Conservation (phyloP, 2,888 invertebrate genomes). For the Belgica antarctica region DNA sequence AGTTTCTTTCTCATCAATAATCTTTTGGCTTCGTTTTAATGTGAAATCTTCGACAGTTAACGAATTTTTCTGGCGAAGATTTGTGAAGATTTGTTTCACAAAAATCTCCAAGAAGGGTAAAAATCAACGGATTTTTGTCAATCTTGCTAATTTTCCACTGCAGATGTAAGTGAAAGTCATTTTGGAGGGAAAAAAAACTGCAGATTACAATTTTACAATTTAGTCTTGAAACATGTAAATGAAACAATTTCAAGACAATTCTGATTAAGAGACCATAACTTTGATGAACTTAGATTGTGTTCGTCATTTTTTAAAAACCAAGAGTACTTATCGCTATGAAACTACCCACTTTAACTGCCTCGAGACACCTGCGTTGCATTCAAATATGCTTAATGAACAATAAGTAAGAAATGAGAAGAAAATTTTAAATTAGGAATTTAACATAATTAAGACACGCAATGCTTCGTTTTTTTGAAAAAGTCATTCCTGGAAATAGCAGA, state of each 20-base stretch:
- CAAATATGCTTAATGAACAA: background rate
- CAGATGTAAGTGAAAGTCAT: no score
- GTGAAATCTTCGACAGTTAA: slow-evolving; percentile 37
- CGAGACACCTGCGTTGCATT: slow-evolving; percentile 4
- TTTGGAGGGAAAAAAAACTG: no score
- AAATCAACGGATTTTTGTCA: no score
- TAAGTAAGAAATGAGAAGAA: background rate
- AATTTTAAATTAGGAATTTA: slow-evolving; percentile 25
- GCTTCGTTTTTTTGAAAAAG: slow-evolving; percentile 14
- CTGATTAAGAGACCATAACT: no score
- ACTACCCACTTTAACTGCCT: no score
- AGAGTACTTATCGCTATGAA: no score
- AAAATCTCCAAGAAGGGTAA: background rate
- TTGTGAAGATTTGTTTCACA: background rate
- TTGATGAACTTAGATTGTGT: no score
- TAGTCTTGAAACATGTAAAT: no score
- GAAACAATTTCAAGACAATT: no score
- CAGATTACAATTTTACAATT: no score
- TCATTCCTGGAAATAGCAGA: slow-evolving; percentile 1
- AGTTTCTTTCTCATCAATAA: slow-evolving; percentile 37
- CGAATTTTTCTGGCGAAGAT: slow-evolving; percentile 23
- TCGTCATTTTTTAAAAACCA: no score
- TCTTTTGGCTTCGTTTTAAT: background rate
- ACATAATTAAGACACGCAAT: slow-evolving; percentile 42
- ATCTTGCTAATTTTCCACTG: no score